Conservation (phyloP, 2,113 vertebrate genomes). For the Cairina moschata region DNA sequence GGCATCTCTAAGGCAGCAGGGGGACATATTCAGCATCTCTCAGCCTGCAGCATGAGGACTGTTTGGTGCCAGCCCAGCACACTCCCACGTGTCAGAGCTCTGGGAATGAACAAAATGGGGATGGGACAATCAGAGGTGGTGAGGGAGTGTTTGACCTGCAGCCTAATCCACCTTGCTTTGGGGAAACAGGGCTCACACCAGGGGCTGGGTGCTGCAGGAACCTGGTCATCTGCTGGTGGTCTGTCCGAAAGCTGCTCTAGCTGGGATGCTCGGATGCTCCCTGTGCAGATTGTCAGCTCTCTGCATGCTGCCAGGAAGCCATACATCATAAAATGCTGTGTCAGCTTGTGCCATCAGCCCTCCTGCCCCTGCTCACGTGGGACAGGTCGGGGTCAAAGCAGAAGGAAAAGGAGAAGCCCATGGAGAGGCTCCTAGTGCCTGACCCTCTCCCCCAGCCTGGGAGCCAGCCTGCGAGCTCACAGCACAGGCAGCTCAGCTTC, state of each 20-base stretch:
- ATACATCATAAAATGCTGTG: fast-evolving
- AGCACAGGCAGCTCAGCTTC: not conserved
- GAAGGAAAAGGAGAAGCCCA: not conserved
- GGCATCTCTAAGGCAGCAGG: not conserved
- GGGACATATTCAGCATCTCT: not conserved
- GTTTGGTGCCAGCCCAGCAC: not conserved
- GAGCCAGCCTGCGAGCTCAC: not conserved
- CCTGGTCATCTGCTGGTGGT: not conserved
- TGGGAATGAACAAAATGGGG: not conserved
- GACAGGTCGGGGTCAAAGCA: not conserved
- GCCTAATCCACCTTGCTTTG: fast-evolving
- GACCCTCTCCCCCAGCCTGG: not conserved
- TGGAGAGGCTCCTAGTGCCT: not conserved
- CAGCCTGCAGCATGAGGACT: not conserved
- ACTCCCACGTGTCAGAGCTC: not conserved
- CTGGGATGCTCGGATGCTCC: not conserved
- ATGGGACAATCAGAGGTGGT: not conserved
- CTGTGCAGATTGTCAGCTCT: not conserved
- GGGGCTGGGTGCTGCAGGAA: not conserved
- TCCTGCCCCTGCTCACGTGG: not conserved
- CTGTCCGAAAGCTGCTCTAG: not conserved
- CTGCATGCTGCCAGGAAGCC: not conserved
- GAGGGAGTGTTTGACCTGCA: fast-evolving
- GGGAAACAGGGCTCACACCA: not conserved
- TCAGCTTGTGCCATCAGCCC: not conserved